These are phyloP conservation scores for Hirudo medicinalis DNA, from an alignment of 1,140 invertebrate species.

Conservation along the genomic window DNA sequence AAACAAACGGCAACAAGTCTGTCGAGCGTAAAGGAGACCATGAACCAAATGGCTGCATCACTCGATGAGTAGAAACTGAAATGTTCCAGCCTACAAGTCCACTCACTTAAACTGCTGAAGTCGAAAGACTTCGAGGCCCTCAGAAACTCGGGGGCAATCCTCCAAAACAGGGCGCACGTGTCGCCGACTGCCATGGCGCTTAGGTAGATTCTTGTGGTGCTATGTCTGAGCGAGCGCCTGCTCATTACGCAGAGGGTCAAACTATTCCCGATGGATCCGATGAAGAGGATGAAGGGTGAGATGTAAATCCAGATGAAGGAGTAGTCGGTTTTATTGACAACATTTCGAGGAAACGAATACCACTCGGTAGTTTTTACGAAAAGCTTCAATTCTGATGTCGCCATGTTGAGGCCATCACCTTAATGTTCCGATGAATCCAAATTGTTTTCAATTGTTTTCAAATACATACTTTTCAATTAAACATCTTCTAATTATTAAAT, in stretches of 20 bases:
- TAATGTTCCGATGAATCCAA: too few relatives aligned
- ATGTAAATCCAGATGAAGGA: constrained; percentile 8
- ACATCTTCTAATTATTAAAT: too few relatives aligned
- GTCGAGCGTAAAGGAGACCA: constrained; percentile 26
- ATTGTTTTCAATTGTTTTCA: too few relatives aligned
- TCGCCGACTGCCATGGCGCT: constrained; percentile 24
- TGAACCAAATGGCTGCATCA: constrained; percentile 26
- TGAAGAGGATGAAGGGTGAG: neutral
- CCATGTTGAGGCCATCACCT: too few relatives aligned
- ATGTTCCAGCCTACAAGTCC: constrained; percentile 23
- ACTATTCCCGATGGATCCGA: neutral
- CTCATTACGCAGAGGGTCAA: constrained; percentile 1
- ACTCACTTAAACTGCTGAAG: constrained; percentile 14
- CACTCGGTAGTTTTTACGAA: too few relatives aligned
- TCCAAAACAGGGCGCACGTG: constrained; percentile 20
- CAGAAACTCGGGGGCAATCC: constrained; percentile 22
- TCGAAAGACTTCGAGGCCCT: neutral
- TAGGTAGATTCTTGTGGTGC: constrained; percentile 25
- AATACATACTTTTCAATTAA: too few relatives aligned
- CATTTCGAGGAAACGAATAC: too few relatives aligned
- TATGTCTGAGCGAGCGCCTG: neutral
- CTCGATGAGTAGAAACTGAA: constrained; percentile 22
- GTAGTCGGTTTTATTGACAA: neutral
- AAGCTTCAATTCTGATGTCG: too few relatives aligned
- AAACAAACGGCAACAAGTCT: constrained; percentile 25